phyloP scores from a whole-genome alignment of 2,797 vertebrate genomes.

The Danio aesculapii region DNA sequence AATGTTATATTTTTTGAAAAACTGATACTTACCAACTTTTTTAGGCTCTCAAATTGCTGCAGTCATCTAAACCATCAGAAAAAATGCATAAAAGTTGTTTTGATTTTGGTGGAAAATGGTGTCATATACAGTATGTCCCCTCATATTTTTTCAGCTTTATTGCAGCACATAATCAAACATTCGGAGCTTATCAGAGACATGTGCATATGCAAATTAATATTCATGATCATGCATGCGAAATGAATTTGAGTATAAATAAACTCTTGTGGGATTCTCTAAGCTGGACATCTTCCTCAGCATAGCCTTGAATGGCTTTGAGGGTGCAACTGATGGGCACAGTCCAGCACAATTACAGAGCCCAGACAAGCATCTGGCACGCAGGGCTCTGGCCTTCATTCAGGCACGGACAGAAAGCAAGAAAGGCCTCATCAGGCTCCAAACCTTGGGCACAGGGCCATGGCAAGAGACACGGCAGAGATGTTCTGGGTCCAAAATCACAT shows the following conservation, averaged over 20 bases:
- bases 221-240: background rate
- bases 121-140: no score
- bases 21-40: no score
- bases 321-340: background rate
- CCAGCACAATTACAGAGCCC: constrained; percentile 8
- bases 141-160: background rate
- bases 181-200: background rate
- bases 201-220: constrained; percentile 17
- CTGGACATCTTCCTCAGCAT: background rate
- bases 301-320: constrained; percentile 7
- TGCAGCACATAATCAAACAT: background rate
- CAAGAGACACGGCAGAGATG: background rate
- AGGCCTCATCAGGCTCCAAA: background rate
- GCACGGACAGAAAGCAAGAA: background rate
- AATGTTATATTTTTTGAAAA: no score
- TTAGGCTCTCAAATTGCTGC: no score
- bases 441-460: background rate
- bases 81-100: no score
- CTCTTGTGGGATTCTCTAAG: background rate
- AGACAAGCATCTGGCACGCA: constrained; percentile 28
- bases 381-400: constrained; percentile 19
- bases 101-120: no score
- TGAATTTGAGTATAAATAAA: constrained; percentile 41
- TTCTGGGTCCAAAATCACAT: no score
- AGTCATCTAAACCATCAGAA: no score